Evolutionary conservation across 2,113 vertebrate species (phyloP), one percentile per base, ranked within the genome.

Genomic region (Gobius niger): DNA sequence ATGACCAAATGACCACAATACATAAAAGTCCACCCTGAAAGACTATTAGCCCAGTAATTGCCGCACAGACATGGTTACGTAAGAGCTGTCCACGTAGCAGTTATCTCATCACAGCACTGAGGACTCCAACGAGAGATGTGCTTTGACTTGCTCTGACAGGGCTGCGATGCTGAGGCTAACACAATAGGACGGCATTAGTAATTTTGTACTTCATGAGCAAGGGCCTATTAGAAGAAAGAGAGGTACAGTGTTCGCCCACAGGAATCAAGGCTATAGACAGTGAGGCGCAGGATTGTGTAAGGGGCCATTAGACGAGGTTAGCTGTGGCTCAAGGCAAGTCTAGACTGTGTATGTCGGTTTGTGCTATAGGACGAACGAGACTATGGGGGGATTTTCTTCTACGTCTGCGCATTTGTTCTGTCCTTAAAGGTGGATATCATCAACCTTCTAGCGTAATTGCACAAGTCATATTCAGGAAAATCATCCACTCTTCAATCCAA

Each of bases 1-100:
- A 70, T 47, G 68, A 77, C 70, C 73, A 65, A 52, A 1, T 4
- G 57, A 44, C 70, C 16, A 54, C 59, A 63, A 18, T 24, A 63
- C 61, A 71, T 78, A 53, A 75, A 81, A 67, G 59, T 50, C 46
- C 62, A 34, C 52, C 62, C 59, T 10, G 44, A 67, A 59, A 67
- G 15, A 76, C 69, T 75, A 83, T 85, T 83, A 82, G 80, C 51
- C 7, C 54, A 56, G 75, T 73, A 80, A 85, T 83, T 84, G 77
- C 77, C 47, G 46, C 76, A 68, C 42, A 82, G 56, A 74, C 57
- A 77, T 76, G 49, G 41, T 87, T 86, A 78, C 56, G 9, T 77
- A 86, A 87, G 70, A 70, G 70, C 76, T 50, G 7, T 41, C 56
- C 77, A 59, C 42, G 78, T 44, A 74, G 76, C 74, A 15, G 74